Base-by-base conservation (phyloP, 2,797 vertebrate species). In the Lagocephalus sceleratus region DNA sequence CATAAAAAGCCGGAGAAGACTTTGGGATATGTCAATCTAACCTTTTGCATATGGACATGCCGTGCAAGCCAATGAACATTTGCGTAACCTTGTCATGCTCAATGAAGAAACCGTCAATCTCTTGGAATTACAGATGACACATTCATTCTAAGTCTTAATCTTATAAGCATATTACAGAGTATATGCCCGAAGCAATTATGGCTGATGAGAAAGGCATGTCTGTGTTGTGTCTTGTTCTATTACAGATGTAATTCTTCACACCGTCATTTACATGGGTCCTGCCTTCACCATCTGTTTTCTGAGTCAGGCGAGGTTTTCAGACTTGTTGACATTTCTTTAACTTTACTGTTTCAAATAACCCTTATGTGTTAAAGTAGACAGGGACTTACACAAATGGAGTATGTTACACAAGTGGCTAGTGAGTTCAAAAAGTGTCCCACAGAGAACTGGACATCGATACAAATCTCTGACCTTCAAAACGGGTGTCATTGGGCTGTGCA, bases 181-280 rank as follows among this genome's bases (percentile, higher is more conserved):
- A 61, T 70, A 78, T 75, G 85, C 77, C 87, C 22, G 17, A 76
- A 80, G 80, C 81, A 87, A 88, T 89, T 89, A 86, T 59, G 67
- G 48, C 32, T 75, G 66, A 83, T 80, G 76, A 80, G 84, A 81
- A 82, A 82, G 81, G 79, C 68, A 77, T 72, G 74, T 83, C 82
- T 87, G 73, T 77, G 68, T 85, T 78, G 79, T 79, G 77, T 84
- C 82, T 74, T 67, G 71, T 78, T 79, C 50, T 62, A 87, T 90
- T 90, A 87, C 25, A 14, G 76, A 83, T 82, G 52, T 80, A 86
- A 84, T 87, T 78, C 82, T 76, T 76, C 76, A 89, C 76, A 76
- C 72, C 60, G 76, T 79, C 76, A 81, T 80, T 87, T 81, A 81
- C 81, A 81, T 72, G 69, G 59, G 81, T 88, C 85, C 82, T 3